Evolutionary conservation across 2,888 invertebrate genomes (phyloP), one percentile per base, ranked within the genome.

Genomic region (Limulus polyphemus): DNA sequence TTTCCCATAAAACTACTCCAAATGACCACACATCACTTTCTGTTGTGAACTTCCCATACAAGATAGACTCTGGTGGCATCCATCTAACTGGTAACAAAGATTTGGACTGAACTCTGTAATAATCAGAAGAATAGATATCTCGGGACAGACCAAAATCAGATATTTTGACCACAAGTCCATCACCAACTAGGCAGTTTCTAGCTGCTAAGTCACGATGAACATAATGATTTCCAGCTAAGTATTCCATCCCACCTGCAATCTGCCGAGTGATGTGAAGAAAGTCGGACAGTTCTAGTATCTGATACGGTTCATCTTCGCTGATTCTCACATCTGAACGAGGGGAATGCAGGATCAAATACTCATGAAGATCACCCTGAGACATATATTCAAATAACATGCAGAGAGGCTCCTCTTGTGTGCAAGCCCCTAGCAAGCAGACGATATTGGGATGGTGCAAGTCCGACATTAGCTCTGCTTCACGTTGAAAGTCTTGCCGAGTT

Each of bases 51-150:
- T 95, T 94, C 12, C 95, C 95, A 77, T 95, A 97, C 55, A 98
- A 80, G 73, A 99, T 93, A 0, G 95, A 92, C 77, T 99, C 98
- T 1, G 95, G 92, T n/a, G 98, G 94, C 97, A 99, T 97, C 99
- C 99, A 99, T 68, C 99, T 81, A 61, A 98, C 89, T 70, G 97
- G 95, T 59, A 97, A 79, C 60, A 94, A 79, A 62, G 91, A 91
- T 77, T 95, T 94, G 56, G 92, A 93, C 79, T 95, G 94, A 49
- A 97, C 93, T 78, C 93, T 81, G 76, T 91, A 92, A 76, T 93
- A 93, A 76, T 92, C 91, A 71, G 89, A 88, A 0, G 90, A 90
- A 77, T 93, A 92, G 75, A 92, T 90, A 75, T 92, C 90, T 70
- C 95, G 32, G 16, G 94, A 92, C 17, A 95, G 80, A 52, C 95